These are phyloP conservation scores for Daboia siamensis DNA, from an alignment of 2,113 vertebrate species.

Conservation along the genomic window DNA sequence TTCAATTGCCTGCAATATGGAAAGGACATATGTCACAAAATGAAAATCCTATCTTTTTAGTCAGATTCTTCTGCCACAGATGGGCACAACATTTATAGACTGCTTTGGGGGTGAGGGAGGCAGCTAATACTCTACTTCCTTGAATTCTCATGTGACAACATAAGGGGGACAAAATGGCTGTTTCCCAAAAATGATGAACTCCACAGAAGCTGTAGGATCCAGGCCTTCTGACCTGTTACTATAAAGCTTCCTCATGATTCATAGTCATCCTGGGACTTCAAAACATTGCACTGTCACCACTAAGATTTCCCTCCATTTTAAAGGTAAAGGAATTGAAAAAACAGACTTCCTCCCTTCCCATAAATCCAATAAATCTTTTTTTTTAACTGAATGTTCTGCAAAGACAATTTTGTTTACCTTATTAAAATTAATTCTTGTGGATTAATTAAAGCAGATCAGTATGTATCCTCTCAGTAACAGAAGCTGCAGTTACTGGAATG, in stretches of 20 bases:
- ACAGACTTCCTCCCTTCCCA: neutral
- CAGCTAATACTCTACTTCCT: neutral
- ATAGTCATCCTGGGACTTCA: neutral
- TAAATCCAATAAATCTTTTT: neutral
- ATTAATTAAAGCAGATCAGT: neutral
- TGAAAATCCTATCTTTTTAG: neutral
- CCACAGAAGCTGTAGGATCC: neutral
- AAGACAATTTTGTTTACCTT: neutral
- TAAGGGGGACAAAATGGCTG: neutral
- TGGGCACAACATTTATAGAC: neutral
- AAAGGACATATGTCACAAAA: neutral
- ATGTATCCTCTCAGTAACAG: neutral
- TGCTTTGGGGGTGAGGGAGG: neutral
- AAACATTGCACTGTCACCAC: neutral
- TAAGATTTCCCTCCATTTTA: neutral
- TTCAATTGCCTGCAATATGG: neutral
- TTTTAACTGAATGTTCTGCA: neutral
- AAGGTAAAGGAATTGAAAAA: neutral
- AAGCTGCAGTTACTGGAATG: constrained; percentile 2
- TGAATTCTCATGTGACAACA: neutral
- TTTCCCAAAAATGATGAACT: neutral
- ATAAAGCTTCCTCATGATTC: neutral
- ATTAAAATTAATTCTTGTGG: neutral
- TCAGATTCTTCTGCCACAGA: neutral
- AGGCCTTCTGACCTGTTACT: neutral